Evolutionary conservation across 2,888 invertebrate species (phyloP), one percentile per base, ranked within the genome.

Genomic region (Ceriagrion tenellum): DNA sequence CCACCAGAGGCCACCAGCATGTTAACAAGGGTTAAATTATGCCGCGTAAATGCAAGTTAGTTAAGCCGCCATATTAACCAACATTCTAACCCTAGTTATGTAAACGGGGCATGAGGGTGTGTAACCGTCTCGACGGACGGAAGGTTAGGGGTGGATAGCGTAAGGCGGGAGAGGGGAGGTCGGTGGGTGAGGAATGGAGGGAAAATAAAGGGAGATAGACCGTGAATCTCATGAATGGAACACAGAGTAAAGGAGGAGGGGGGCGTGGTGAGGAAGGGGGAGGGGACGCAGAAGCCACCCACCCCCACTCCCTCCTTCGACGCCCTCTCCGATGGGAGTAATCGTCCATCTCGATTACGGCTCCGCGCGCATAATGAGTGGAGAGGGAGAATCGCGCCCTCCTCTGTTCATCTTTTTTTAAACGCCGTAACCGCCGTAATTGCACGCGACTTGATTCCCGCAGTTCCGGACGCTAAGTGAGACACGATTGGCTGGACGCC

Each of bases 181-280:
- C 10, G 20, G 59, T 59, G 69, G 12, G n/a, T 10, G 69, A 10
- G 26, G 69, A n/a, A n/a, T 12, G 69, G 26, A 26, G 23, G 69
- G n/a, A 12, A n/a, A n/a, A 10, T 13, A 12, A 26, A 26, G n/a
- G 69, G 81, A 81, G 81, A 81, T 81, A 81, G 81, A 81, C 81
- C 81, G 81, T 81, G 81, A 81, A 81, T 81, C 81, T 81, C 81
- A 81, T 81, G 81, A 81, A 81, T 81, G 81, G 81, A n/a, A n/a
- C n/a, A n/a, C n/a, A n/a, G n/a, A n/a, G n/a, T n/a, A n/a, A n/a
- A n/a, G n/a, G n/a, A n/a, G n/a, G n/a, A n/a, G n/a, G n/a, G n/a
- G n/a, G n/a, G n/a, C n/a, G n/a, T n/a, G n/a, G n/a, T n/a, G n/a
- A n/a, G n/a, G n/a, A n/a, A n/a, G n/a, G n/a, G n/a, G n/a, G n/a